A percentile compares a stretch with the other conserved stretches of the same genome.
Conservation (phyloP, 2,797 vertebrate species). For the Pelochelys cantorii region DNA sequence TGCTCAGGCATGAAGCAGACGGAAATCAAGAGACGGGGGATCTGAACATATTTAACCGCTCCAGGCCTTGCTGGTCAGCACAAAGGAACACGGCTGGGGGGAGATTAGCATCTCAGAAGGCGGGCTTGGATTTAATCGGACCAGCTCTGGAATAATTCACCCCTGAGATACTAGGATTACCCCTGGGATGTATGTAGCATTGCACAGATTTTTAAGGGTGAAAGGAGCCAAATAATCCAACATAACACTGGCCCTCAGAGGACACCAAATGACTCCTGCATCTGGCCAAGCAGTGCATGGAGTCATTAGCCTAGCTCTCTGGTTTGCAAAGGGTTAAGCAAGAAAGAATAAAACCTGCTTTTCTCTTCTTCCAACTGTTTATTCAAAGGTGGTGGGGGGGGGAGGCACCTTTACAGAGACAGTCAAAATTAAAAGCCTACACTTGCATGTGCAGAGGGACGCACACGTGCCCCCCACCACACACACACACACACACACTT, state of each 20-base stretch:
- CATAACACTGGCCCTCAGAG: not conserved
- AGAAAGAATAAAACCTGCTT: conserved; percentile 16
- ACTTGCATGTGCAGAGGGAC: not conserved
- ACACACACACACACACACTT: not conserved
- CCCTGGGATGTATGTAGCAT: not conserved
- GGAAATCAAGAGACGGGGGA: not conserved
- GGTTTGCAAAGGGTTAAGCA: conserved; percentile 30
- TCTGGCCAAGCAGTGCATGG: not conserved
- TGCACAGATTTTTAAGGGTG: not conserved
- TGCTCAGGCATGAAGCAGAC: not conserved
- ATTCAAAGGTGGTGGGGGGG: not conserved
- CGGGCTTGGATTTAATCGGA: not conserved
- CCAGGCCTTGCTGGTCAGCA: not conserved
- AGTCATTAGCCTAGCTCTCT: rapidly evolving
- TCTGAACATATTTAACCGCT: not conserved
- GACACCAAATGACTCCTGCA: not conserved
- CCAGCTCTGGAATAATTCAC: not conserved
- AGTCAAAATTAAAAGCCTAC: not conserved
- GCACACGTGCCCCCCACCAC: not conserved
- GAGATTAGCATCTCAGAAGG: not conserved
- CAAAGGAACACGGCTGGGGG: not conserved
- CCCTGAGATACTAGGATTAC: not conserved
- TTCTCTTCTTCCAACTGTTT: conserved; percentile 36
- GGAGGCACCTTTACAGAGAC: conserved; percentile 37
- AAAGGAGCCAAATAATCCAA: not conserved